Evolutionary conservation across 1,140 invertebrate species (phyloP).

Genomic region (Brachionus paranguensis): DNA sequence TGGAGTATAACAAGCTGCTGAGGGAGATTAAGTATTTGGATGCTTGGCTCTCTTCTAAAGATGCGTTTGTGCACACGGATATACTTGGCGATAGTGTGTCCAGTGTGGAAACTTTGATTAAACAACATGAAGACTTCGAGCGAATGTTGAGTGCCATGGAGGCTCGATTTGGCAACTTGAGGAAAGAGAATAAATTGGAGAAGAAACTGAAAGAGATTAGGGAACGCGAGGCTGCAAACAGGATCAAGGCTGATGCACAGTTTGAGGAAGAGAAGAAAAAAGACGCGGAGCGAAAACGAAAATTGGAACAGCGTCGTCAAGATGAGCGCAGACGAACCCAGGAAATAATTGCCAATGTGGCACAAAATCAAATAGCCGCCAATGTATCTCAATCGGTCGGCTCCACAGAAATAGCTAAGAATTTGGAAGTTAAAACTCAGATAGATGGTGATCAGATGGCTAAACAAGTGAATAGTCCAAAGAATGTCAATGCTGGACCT

Average conservation of each 20-base stretch:
- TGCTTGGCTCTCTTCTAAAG: conserved; percentile 36
- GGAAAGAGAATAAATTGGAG: background rate
- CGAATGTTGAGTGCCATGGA: conserved; percentile 3
- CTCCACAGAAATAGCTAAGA: background rate
- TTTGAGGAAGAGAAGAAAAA: conserved; percentile 32
- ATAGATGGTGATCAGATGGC: background rate
- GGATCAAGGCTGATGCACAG: conserved; percentile 2
- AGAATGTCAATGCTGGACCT: background rate
- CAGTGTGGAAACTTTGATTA: conserved; percentile 8
- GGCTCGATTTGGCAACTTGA: background rate
- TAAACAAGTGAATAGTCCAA: background rate
- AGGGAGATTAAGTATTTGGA: conserved; percentile 32
- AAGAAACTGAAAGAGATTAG: conserved; percentile 14
- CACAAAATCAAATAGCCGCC: conserved; percentile 5
- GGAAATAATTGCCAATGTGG: conserved; percentile 10
- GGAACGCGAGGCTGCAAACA: conserved; percentile 11
- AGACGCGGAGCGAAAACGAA: conserved; percentile 17
- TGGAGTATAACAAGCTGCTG: conserved; percentile 35
- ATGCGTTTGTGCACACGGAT: conserved; percentile 3
- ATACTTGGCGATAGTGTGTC: conserved; percentile 29
- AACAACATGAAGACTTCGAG: conserved; percentile 39
- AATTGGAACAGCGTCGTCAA: conserved; percentile 33
- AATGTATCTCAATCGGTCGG: background rate
- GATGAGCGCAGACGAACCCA: conserved; percentile 30
- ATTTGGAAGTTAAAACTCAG: conserved; percentile 13